Evolutionary conservation across 2,113 vertebrate genomes (phyloP).

Genomic region (Lophochroa leadbeateri): DNA sequence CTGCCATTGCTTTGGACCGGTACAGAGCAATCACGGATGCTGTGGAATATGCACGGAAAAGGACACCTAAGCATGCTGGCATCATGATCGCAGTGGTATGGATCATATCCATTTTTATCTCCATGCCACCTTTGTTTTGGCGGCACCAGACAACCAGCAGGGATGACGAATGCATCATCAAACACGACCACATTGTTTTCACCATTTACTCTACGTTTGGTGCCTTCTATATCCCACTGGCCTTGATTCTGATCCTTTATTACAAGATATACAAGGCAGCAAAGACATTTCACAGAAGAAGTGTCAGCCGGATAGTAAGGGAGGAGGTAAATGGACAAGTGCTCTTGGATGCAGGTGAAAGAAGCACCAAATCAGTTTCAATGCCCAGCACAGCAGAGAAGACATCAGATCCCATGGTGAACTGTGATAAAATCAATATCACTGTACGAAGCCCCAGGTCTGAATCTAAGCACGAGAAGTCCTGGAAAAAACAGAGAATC

Average conservation of each 20-base stretch:
- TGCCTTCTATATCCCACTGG: constrained; percentile 94
- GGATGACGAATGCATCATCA: constrained; percentile 91
- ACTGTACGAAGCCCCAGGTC: constrained; percentile 75
- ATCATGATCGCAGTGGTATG: constrained; percentile 92
- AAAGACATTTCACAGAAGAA: constrained; percentile 91
- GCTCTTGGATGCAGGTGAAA: constrained; percentile 83
- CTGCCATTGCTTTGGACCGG: constrained; percentile 92
- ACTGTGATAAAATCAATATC: constrained; percentile 81
- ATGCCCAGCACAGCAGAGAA: constrained; percentile 84
- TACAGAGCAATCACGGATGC: constrained; percentile 95
- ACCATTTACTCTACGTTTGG: constrained; percentile 95
- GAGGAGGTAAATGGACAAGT: constrained; percentile 89
- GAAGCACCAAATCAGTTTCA: constrained; percentile 77
- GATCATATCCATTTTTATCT: constrained; percentile 93
- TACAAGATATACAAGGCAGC: constrained; percentile 98
- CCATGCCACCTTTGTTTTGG: constrained; percentile 92
- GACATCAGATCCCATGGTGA: constrained; percentile 88
- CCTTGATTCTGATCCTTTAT: constrained; percentile 96
- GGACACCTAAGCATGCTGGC: constrained; percentile 88
- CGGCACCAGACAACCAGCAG: constrained; percentile 83
- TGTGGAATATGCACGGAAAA: constrained; percentile 92
- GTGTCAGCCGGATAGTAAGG: constrained; percentile 83
- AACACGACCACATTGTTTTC: constrained; percentile 89
- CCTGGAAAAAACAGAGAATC: constrained; percentile 88
- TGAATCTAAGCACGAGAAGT: constrained; percentile 81